Conservation (phyloP, 2,888 invertebrate genomes). For the Archips crataeganus region DNA sequence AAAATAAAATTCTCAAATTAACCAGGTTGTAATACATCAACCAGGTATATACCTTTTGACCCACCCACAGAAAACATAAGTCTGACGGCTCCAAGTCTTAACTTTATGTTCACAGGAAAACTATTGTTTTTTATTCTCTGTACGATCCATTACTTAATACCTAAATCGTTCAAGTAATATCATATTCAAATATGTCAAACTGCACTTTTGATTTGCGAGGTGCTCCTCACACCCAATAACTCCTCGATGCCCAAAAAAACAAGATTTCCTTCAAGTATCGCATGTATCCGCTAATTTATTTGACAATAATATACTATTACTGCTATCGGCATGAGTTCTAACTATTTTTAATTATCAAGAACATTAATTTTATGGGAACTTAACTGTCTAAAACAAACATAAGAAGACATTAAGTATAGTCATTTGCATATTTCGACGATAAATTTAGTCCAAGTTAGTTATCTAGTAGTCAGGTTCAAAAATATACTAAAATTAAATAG, state of each 20-base stretch:
- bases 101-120: no score
- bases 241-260: neutral
- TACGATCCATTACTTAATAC: no score
- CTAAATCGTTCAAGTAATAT: no score
- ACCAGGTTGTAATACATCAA: no score
- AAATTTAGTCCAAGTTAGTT: conserved; percentile 33
- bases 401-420: conserved; percentile 30
- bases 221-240: neutral
- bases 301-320: conserved; percentile 27
- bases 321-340: conserved; percentile 24
- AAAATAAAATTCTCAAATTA: no score
- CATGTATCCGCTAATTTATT: conserved; percentile 36
- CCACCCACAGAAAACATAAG: no score
- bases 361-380: conserved; percentile 40
- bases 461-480: neutral
- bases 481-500: neutral
- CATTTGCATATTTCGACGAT: conserved; percentile 40
- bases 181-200: neutral
- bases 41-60: no score
- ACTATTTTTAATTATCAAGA: conserved; percentile 40
- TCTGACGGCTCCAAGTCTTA: no score
- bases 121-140: no score
- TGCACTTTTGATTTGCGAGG: neutral
- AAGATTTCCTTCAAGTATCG: neutral
- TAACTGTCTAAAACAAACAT: conserved; percentile 40